Base-by-base conservation (phyloP, 2,113 vertebrate genomes). In the Bettongia penicillata region DNA sequence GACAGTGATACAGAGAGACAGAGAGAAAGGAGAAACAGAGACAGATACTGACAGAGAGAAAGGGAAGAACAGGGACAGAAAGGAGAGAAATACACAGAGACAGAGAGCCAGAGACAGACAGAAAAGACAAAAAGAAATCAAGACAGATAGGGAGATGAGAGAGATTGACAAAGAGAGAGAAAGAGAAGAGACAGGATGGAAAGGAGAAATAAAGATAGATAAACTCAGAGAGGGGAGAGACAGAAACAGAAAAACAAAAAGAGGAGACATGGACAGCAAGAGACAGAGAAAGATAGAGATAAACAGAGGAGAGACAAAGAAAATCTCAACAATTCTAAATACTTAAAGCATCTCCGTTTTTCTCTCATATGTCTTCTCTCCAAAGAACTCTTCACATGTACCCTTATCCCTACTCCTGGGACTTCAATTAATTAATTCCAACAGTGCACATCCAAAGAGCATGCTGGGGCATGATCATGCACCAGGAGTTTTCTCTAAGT, bases 401-500 rank as follows among this genome's bases (percentile, higher is more conserved):
- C 91, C 89, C 68, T 90, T 0, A 0, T 55, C 68, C 16, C 51
- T 9, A 10, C 48, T 48, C 48, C 91, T 89, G 51, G 48, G 37
- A n/a, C 51, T 77, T 91, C 61, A 77, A 8, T 84, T 84, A 84
- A 89, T 92, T 91, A 89, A 91, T 43, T 90, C n/a, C 89, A 93
- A 90, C 48, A 50, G 90, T 48, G 24, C 22, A 49, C 48, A 90
- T 48, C 90, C 28, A 90, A 51, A 84, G n/a, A 19, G 68, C 43
- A 5, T 84, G 16, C 16, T 43, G n/a, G 68, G 68, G 68, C n/a
- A 84, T 84, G n/a, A 84, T 84, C 68, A 84, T 43, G 31, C 31
- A 37, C 31, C 61, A 68, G 31, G 61, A 37, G 12, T 37, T 37
- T 52, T 84, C 37, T 84, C n/a, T 43, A 84, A 84, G 19, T 43